phyloP scores from a whole-genome alignment of 2,888 invertebrate genomes.

The Drosophila austrosaltans region DNA sequence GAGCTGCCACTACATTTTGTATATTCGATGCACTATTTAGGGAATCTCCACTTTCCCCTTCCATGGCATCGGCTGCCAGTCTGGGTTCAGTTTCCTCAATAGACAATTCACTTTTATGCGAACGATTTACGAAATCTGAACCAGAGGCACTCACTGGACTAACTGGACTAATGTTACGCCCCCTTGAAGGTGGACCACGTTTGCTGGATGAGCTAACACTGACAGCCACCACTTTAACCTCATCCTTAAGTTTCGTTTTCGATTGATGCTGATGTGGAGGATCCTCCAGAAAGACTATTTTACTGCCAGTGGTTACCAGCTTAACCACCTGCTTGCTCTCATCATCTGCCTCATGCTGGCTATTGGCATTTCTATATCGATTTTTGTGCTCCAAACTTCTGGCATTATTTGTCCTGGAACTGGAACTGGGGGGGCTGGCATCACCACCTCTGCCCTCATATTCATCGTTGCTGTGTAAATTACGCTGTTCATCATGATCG shows the following conservation, averaged over 20 bases:
- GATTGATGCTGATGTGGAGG: constrained; percentile 33
- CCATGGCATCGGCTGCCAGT: constrained; percentile 81
- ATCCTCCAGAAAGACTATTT: constrained; percentile 81
- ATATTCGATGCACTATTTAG: constrained; percentile 81
- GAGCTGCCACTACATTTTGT: constrained; percentile 82
- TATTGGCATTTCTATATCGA: constrained; percentile 59
- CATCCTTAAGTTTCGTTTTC: constrained; percentile 62
- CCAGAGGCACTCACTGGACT: constrained; percentile 55
- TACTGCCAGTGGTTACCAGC: constrained; percentile 81
- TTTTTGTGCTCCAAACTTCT: constrained; percentile 64
- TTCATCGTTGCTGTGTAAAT: constrained; percentile 67
- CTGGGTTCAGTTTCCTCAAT: constrained; percentile 85
- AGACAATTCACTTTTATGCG: constrained; percentile 86
- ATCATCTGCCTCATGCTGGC: constrained; percentile 44
- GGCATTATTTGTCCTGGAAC: constrained; percentile 42
- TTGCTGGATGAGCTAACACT: constrained; percentile 84
- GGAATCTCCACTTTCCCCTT: constrained; percentile 67
- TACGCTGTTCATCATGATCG: constrained; percentile 73
- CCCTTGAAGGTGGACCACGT: constrained; percentile 40
- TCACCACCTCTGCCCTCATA: constrained; percentile 42
- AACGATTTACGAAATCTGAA: constrained; percentile 83
- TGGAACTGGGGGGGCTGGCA: constrained; percentile 25
- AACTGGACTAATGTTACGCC: not conserved
- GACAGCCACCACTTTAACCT: constrained; percentile 84
- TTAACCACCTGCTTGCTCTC: constrained; percentile 77